Evolutionary conservation across 2,113 vertebrate genomes (phyloP), one percentile per base, ranked within the genome.

Genomic region (Chionodraco myersi): DNA sequence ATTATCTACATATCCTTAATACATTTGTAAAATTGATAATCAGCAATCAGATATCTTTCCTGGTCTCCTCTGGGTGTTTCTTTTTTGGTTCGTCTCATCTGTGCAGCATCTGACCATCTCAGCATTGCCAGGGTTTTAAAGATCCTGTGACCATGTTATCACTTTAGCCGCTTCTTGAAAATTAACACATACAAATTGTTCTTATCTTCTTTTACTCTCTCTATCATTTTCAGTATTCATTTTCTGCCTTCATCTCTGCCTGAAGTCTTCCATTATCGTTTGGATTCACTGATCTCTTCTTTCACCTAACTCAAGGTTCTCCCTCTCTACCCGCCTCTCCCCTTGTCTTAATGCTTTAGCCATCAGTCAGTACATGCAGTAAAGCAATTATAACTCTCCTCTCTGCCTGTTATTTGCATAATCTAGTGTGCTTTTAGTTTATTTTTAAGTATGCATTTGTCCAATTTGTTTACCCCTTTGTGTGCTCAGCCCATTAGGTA

Each of bases 251-350:
- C 67, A 18, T 59, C 52, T 1, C 54, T 78, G 14, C 41, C 49
- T 8, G 18, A 7, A 75, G 26, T 51, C 86, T 87, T 56, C 21
- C 72, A 56, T 86, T 74, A 41, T 66, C 57, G 47, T 68, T 79
- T 53, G 63, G 11, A 30, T 82, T 74, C 44, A 60, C 63, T 76
- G 81, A 41, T 65, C 69, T 10, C 81, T 14, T 87, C 75, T 78
- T 76, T 75, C 70, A 53, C 72, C 80, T 12, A 34, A 56, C 36
- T 85, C 71, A 86, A 89, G 85, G 88, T 88, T 86, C 63, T 88
- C 14, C 11, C 0, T 21, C 36, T 56, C 23, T 45, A 2, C 62
- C 30, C 56, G 34, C n/a, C 26, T 14, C 44, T 23, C 74, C 63
- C 53, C 26, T 13, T 75, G n/a, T 59, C 68, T 34, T 62, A 34